Conservation (phyloP, 2,888 invertebrate genomes). For the Ischnura elegans region DNA sequence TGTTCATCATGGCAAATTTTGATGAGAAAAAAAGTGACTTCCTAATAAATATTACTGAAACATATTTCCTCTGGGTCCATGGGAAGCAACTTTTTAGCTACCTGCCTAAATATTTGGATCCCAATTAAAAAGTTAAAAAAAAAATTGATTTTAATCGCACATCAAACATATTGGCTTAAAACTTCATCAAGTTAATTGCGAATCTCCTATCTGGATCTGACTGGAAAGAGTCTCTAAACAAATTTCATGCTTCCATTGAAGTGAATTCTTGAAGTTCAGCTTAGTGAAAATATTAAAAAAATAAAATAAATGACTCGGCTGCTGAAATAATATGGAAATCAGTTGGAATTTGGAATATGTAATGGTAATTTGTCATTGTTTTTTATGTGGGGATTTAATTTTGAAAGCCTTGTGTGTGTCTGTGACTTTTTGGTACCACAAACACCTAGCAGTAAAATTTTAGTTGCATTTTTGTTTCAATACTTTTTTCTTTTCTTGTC, state of each 20-base stretch:
- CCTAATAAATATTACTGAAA: background rate
- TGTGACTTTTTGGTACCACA: slow-evolving; percentile 8
- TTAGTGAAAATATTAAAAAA: slow-evolving; percentile 48
- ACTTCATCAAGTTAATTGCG: slow-evolving; percentile 4
- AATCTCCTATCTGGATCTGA: slow-evolving; percentile 34
- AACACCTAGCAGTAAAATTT: slow-evolving; percentile 52
- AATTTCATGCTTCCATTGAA: slow-evolving; percentile 52
- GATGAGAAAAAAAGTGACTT: slow-evolving; percentile 24
- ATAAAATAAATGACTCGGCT: background rate
- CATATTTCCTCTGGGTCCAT: slow-evolving; percentile 57
- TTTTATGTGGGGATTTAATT: background rate
- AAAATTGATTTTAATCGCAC: background rate
- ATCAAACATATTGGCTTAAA: slow-evolving; percentile 14
- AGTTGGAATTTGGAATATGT: background rate
- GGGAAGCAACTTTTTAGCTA: slow-evolving; percentile 40
- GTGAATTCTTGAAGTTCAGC: slow-evolving; percentile 25
- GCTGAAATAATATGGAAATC: background rate
- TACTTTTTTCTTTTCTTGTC: slow-evolving; percentile 19
- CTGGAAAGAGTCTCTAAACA: background rate
- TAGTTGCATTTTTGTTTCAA: background rate
- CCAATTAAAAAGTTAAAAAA: slow-evolving; percentile 13
- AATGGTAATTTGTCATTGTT: background rate
- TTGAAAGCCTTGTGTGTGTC: slow-evolving; percentile 44
- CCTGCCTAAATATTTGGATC: slow-evolving; percentile 21
- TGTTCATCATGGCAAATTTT: slow-evolving; percentile 29